Conservation (phyloP, 2,113 vertebrate species). For the Balaenoptera acutorostrata region DNA sequence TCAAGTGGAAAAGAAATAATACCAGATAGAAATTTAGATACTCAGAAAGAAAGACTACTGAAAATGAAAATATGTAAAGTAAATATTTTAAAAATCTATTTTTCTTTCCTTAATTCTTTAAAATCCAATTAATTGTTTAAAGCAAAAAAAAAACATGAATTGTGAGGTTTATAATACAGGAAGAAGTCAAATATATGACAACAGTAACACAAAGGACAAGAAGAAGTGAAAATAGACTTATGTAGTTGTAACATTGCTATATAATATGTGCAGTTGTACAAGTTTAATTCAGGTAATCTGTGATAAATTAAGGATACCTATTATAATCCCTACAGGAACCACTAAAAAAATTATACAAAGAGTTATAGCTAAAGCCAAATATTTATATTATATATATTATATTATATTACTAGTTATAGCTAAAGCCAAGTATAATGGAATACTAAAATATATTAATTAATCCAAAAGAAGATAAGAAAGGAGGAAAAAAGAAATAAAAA, state of each 20-base stretch:
- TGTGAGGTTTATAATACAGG: background rate
- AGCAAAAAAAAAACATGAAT: background rate
- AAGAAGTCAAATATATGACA: background rate
- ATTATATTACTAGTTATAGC: background rate
- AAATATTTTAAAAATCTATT: background rate
- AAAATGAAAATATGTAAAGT: background rate
- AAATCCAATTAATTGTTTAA: background rate
- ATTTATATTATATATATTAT: background rate
- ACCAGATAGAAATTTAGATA: background rate
- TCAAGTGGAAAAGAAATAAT: background rate
- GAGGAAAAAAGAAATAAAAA: background rate
- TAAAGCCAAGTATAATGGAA: background rate
- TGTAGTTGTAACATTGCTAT: background rate
- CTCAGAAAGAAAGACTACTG: background rate
- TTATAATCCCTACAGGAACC: background rate
- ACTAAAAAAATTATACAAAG: background rate
- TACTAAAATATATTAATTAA: background rate
- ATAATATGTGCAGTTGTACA: background rate
- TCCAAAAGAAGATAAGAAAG: background rate
- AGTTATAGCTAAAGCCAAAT: background rate
- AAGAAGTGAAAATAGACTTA: background rate
- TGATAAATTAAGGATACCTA: background rate
- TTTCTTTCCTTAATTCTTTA: background rate
- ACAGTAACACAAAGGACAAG: background rate
- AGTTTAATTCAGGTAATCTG: background rate